A percentile compares a stretch with the other conserved stretches of the same genome.
Conservation (phyloP, 2,797 vertebrate species). For the Sciaenops ocellatus region DNA sequence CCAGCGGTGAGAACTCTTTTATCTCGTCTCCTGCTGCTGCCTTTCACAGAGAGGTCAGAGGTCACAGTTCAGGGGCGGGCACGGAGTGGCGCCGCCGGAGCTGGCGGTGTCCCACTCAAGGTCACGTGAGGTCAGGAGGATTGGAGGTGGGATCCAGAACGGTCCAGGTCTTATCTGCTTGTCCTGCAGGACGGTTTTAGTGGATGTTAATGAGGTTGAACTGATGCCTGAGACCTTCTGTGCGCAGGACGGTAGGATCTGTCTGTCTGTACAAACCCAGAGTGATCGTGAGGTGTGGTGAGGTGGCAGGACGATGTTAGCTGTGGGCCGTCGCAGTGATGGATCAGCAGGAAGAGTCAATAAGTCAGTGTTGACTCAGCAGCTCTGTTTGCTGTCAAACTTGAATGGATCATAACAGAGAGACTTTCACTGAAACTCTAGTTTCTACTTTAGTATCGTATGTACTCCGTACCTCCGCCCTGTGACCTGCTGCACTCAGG, state of each 20-base stretch:
- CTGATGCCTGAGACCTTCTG: background rate
- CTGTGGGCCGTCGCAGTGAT: slow-evolving; percentile 4
- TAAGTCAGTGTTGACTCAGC: slow-evolving; percentile 47
- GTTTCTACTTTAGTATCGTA: slow-evolving; percentile 1
- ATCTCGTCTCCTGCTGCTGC: slow-evolving; percentile 27
- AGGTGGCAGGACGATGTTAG: background rate
- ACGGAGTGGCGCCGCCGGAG: slow-evolving; percentile 29
- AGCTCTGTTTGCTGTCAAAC: slow-evolving; percentile 56
- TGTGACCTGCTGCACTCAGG: too few relatives aligned
- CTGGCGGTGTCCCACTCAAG: background rate
- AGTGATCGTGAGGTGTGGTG: background rate
- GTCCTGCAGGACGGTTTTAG: background rate
- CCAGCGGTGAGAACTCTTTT: slow-evolving; percentile 37
- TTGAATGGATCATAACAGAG: slow-evolving; percentile 39
- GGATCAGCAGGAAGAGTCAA: slow-evolving; percentile 45
- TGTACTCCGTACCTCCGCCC: background rate
- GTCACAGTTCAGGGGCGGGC: slow-evolving; percentile 42
- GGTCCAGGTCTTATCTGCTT: background rate
- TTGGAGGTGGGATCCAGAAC: background rate
- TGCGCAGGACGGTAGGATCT: background rate
- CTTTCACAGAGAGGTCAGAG: slow-evolving; percentile 38
- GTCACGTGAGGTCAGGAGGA: slow-evolving; percentile 7
- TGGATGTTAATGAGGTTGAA: background rate
- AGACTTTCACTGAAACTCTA: slow-evolving; percentile 33
- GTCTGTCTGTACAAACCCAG: background rate